Evolutionary conservation across 2,888 invertebrate species (phyloP), one percentile per base, ranked within the genome.

Genomic region (Drosophila austrosaltans): DNA sequence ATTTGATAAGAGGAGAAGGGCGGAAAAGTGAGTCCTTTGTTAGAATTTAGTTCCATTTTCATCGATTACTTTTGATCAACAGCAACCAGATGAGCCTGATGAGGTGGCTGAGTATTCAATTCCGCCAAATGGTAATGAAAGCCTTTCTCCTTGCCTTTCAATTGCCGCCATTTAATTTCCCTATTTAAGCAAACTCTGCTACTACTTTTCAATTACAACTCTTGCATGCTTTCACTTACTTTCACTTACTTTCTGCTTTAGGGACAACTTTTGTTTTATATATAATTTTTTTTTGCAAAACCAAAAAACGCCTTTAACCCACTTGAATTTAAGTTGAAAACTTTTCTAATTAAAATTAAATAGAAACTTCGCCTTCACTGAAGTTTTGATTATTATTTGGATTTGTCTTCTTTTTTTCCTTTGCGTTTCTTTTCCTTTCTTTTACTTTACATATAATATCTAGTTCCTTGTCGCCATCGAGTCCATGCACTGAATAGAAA

Each of bases 291-390:
- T 61, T 66, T 57, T 59, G 44, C 36, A 28, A 62, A 30, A 57
- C 60, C 42, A 63, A 76, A 81, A 69, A 80, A 80, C 65, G 69
- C 71, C 66, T 56, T 59, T 68, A 66, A 66, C 64, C 77, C 82
- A 82, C 77, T 79, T 79, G 69, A 79, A 78, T 78, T 82, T 81
- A 87, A 85, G 82, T 85, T 77, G 79, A 76, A 85, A 85, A 85
- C 75, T 85, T 85, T 85, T 85, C 79, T 85, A 85, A 85, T 85
- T 85, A 85, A 85, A 87, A 87, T 85, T 85, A 77, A 87, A 82
- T 78, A 82, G 79, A 82, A 84, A 86, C 72, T 81, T 83, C 57
- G 65, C 61, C 76, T 69, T 28, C 68, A 56, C 42, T 70, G 66
- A 86, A 83, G 79, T 86, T 83, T 81, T 83, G 81, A 86, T 83